These are phyloP conservation scores for Pristionchus mayeri DNA, from an alignment of 2,888 invertebrate genomes.

Conservation along the genomic window DNA sequence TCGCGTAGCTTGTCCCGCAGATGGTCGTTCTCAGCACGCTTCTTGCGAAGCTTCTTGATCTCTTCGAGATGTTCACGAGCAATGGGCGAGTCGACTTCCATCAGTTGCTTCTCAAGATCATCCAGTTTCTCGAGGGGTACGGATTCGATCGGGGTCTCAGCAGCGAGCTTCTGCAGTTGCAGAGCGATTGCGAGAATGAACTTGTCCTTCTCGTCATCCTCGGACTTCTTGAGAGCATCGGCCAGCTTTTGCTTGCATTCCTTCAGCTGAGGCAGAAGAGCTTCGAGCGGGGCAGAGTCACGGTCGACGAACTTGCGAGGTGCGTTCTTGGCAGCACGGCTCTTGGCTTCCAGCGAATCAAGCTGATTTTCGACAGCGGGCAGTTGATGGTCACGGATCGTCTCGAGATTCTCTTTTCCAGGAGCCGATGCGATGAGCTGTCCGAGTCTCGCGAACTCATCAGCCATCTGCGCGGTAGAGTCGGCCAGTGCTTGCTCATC, in stretches of 20 bases:
- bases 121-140: slow-evolving; percentile 42
- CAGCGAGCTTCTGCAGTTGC: slow-evolving; percentile 33
- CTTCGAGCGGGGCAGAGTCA: not conserved
- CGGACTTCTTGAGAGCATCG: slow-evolving; percentile 34
- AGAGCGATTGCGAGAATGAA: slow-evolving; percentile 44
- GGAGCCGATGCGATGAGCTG: slow-evolving; percentile 43
- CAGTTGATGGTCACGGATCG: slow-evolving; percentile 33
- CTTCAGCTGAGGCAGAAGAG: not conserved
- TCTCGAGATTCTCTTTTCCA: slow-evolving; percentile 42
- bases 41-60: slow-evolving; percentile 55
- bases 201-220: slow-evolving; percentile 46
- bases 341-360: slow-evolving; percentile 37
- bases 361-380: slow-evolving; percentile 38
- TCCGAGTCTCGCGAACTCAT: slow-evolving; percentile 55
- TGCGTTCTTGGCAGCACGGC: slow-evolving; percentile 43
- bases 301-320: slow-evolving; percentile 38
- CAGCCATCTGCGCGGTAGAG: slow-evolving; percentile 57
- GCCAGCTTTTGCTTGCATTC: slow-evolving; percentile 28
- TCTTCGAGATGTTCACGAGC: slow-evolving; percentile 49
- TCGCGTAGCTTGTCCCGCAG: slow-evolving; percentile 48
- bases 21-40: slow-evolving; percentile 53
- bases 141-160: slow-evolving; percentile 10
- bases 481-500: slow-evolving; percentile 56
- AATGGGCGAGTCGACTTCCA: slow-evolving; percentile 52
- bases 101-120: slow-evolving; percentile 55